Base-by-base conservation (phyloP, 2,797 vertebrate species). In the Sebastolobus altivelis region DNA sequence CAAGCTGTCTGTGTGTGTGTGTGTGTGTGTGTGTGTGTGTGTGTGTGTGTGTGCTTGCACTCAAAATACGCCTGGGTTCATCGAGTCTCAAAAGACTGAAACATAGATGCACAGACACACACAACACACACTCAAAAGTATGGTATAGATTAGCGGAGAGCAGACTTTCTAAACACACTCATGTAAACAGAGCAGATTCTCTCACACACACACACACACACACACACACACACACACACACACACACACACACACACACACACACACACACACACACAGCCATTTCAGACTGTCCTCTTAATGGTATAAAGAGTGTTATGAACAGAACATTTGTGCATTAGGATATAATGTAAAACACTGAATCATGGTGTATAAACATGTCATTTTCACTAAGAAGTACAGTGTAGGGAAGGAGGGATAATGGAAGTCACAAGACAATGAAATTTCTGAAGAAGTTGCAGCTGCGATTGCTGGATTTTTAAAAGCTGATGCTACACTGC, bases 301-400 rank as follows among this genome's bases (percentile, higher is more conserved):
- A 82, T 84, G 75, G 59, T 71, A 87, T 80, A 25, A 80, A 72
- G 69, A 59, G 12, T 69, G 63, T 62, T 77, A 72, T 73, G 84
- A 83, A 61, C 55, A 75, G 62, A 74, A 72, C 68, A 66, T 80
- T 46, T 85, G 67, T 73, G 76, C 75, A 84, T 86, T 80, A 87
- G 73, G 65, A 80, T 71, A 33, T 76, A 65, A 83, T 79, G 77
- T 82, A 76, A 76, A 88, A 85, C 77, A 69, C 31, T 16, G 66
- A 75, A 37, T 35, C 46, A 20, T 62, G 54, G 38, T 69, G 79
- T 83, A 69, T 90, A 89, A 87, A 87, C 83, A 88, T 85, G 76
- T 87, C 80, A 82, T 72, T 85, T 85, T 82, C 35, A 82, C 80
- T 87, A 65, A 80, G 40, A 55, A 55, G 16, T 63, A 22, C 11